phyloP scores from a whole-genome alignment of 1,140 invertebrate genomes.

The Capitella teleta region DNA sequence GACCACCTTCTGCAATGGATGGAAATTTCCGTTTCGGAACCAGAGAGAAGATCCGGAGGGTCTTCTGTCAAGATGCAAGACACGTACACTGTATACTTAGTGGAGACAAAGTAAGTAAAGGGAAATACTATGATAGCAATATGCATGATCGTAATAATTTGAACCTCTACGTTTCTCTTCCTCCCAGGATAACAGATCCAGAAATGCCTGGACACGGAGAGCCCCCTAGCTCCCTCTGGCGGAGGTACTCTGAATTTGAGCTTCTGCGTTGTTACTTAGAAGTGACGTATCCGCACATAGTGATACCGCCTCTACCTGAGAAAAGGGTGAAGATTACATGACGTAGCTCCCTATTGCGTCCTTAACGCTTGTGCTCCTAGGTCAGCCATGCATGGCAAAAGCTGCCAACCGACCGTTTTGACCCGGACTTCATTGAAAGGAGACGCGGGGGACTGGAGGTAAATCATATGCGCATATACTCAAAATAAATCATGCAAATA shows the following conservation, averaged over 20 bases:
- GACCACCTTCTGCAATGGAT: conserved; percentile 55
- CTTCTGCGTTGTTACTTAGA: conserved; percentile 63
- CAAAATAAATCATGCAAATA: neutral
- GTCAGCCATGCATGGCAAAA: conserved; percentile 69
- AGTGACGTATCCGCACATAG: conserved; percentile 62
- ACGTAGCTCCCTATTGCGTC: neutral
- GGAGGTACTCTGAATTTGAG: conserved; percentile 75
- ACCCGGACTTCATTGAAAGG: conserved; percentile 74
- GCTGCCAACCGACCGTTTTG: conserved; percentile 62
- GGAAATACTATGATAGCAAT: neutral
- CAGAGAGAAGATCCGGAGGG: conserved; percentile 66
- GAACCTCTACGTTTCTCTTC: neutral
- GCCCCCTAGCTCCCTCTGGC: conserved; percentile 59
- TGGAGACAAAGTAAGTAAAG: conserved; percentile 54
- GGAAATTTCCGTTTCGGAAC: conserved; percentile 68
- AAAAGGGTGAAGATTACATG: conserved; percentile 48
- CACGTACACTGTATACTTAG: conserved; percentile 70
- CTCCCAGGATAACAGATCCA: conserved; percentile 56
- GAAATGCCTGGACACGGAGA: conserved; percentile 52
- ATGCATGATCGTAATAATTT: neutral
- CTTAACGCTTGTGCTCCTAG: conserved; percentile 17
- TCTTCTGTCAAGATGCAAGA: conserved; percentile 65
- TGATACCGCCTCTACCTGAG: conserved; percentile 68
- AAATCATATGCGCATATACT: conserved; percentile 8
- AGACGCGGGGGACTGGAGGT: conserved; percentile 65